Base-by-base conservation (phyloP, 1,140 invertebrate species). In the Drosophila baimaii region DNA sequence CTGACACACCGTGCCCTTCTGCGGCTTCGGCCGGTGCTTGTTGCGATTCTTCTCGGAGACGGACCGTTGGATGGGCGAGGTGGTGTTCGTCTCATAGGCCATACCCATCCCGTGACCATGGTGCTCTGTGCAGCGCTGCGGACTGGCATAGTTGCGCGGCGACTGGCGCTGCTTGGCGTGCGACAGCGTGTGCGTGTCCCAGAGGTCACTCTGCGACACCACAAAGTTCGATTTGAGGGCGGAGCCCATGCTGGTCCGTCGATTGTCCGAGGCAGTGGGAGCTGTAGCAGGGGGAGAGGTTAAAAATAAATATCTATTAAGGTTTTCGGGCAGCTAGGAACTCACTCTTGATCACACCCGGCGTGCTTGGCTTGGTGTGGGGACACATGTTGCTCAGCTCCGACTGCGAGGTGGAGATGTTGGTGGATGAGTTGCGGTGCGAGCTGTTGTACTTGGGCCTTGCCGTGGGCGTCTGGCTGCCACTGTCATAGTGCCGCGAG, bases 131-230 rank as follows among this genome's bases (percentile, higher is more conserved):
- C 91, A 92, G 35, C 91, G 91, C 51, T 92, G 91, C 17, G 91
- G 91, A 46, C 86, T 92, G 17, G 90, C 79, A 41, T 92, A 90
- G 51, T 90, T 92, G 4, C 91, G 79, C 7, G 84, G 91, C 66
- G 90, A 92, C 62, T 93, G 92, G 79, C 93, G 91, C 58, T 94
- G 93, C 72, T 94, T 94, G 49, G 91, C 91, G 71, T 94, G 94
- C n/a, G 94, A 93, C 65, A 94, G 93, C 0, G 94, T 94, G 62
- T 93, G 94, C 0, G 94, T 94, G 73, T 94, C 94, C 94, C 94
- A 94, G n/a, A 94, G 79, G 74, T 94, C 94, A 70, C 94, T 94
- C 76, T 94, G 94, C 2, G 94, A 94, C n/a, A 94, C 94, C 43
- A 94, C 94, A 75, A 94, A 94, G 61, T 93, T 94, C 57, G 93